Evolutionary conservation across 2,888 invertebrate genomes (phyloP), one percentile per base, ranked within the genome.

Genomic region (Drosophila multiciliata): DNA sequence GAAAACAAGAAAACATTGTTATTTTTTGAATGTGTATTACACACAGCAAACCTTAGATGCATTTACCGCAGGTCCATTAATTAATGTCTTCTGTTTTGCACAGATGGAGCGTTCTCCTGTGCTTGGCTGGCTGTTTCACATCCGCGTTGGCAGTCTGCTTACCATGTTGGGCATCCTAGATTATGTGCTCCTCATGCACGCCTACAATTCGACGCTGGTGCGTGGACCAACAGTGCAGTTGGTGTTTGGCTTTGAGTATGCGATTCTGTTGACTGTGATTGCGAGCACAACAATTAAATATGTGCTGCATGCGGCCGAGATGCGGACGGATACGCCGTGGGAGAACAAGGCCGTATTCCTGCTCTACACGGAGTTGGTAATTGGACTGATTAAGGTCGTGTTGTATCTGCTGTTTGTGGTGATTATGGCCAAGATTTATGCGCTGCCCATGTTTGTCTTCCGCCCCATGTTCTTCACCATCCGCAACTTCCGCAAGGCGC

Each of bases 381-480:
- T 99, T 94, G 99, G 99, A 74, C 94, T 96, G 63, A 94, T 96
- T 57, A 96, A 96, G 93, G 96, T 96, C 38, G 96, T 98, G 49
- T 94, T 99, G 50, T 99, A 99, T 92, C 94, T 98, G 60, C 95
- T 97, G 42, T 99, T 99, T 93, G 97, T 99, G 74, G 95, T 96
- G 17, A 97, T 99, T 69, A 99, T 99, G 99, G 97, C 99, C 42
- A 96, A 97, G 91, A 97, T 99, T 71, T 99, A 99, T 93, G 99
- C 99, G 0, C 94, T 99, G 91, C 99, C 99, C 35, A 94, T 99
- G 89, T 99, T 99, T 94, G 99, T 99, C 42, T 98, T 99, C 93
- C 95, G 99, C 80, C 99, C 99, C 5, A 99, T 99, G 98, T 99
- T 99, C 94, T 97, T 99, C 91, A 98, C 99, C n/a, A 96, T 99